Evolutionary conservation across 2,888 invertebrate genomes (phyloP).

Genomic region (Heliothis peltigera): DNA sequence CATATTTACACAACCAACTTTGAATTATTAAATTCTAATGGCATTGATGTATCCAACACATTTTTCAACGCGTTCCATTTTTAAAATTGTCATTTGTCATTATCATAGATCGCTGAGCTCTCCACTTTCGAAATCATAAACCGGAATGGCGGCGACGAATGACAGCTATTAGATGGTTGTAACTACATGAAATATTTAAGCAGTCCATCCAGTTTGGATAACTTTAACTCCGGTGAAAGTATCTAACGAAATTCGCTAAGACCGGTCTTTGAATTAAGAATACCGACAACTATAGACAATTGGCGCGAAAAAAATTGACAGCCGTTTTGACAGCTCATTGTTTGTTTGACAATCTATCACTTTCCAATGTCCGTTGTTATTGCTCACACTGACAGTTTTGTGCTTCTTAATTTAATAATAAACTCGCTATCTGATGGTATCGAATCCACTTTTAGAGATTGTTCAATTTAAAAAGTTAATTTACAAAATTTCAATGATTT

Average conservation of each 20-base stretch:
- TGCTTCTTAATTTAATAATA: constrained; percentile 42
- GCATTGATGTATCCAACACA: constrained; percentile 46
- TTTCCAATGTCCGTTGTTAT: constrained; percentile 46
- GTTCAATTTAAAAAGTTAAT: background rate
- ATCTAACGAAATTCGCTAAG: constrained; percentile 59
- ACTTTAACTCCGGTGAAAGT: constrained; percentile 70
- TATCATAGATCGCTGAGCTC: constrained; percentile 67
- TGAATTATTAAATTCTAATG: constrained; percentile 51
- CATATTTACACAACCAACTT: constrained; percentile 41
- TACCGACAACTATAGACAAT: constrained; percentile 59
- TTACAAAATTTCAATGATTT: background rate
- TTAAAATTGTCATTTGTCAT: constrained; percentile 72
- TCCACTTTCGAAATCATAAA: constrained; percentile 80
- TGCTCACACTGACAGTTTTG: constrained; percentile 38
- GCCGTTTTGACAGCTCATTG: constrained; percentile 49
- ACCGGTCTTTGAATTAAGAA: constrained; percentile 67
- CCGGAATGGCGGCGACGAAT: constrained; percentile 73
- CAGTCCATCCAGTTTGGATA: constrained; percentile 50
- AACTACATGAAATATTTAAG: constrained; percentile 55
- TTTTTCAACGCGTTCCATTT: constrained; percentile 56
- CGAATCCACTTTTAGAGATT: constrained; percentile 45
- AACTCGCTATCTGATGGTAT: constrained; percentile 32
- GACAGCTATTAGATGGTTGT: constrained; percentile 64
- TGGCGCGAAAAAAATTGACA: constrained; percentile 43
- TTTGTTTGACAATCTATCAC: constrained; percentile 55